Conservation (phyloP, 2,888 invertebrate genomes). For the Xylota sylvarum region DNA sequence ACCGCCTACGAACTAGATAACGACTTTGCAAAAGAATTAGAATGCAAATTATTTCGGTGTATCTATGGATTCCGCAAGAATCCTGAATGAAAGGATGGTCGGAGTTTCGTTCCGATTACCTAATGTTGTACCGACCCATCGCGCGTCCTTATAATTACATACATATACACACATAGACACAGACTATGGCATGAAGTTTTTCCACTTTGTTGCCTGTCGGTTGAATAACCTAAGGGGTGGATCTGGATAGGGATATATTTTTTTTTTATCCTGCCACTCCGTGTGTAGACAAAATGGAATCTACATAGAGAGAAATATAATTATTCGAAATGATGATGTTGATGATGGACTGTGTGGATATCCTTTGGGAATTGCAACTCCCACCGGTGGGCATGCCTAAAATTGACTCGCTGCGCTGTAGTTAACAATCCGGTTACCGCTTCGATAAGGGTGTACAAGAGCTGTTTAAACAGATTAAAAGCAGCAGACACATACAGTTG, state of each 20-base stretch:
- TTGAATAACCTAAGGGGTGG: conserved; percentile 33
- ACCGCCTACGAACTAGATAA: conserved; percentile 53
- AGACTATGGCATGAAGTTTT: conserved; percentile 28
- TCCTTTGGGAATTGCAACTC: conserved; percentile 61
- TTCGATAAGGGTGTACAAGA: conserved; percentile 32
- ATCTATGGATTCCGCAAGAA: conserved; percentile 39
- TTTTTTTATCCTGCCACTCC: background rate
- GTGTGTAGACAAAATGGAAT: conserved; percentile 32
- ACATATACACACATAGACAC: conserved; percentile 36
- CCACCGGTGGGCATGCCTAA: conserved; percentile 22
- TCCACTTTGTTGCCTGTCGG: conserved; percentile 44
- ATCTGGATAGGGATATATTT: background rate
- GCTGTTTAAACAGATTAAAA: conserved; percentile 75
- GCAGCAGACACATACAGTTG: conserved; percentile 57
- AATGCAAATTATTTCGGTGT: conserved; percentile 67
- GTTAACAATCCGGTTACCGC: conserved; percentile 54
- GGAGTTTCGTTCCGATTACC: conserved; percentile 41
- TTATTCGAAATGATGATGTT: conserved; percentile 65
- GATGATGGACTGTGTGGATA: conserved; percentile 64
- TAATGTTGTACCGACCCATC: conserved; percentile 31
- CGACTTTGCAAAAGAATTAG: conserved; percentile 70
- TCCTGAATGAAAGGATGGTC: background rate
- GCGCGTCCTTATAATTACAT: conserved; percentile 52
- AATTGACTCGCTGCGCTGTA: conserved; percentile 59
- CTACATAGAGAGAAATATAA: conserved; percentile 64